Percentiles rank a stretch among this genome's conserved stretches.
phyloP scores from a whole-genome alignment of 2,888 invertebrate species.

The Chalcosyrphus nemorum region DNA sequence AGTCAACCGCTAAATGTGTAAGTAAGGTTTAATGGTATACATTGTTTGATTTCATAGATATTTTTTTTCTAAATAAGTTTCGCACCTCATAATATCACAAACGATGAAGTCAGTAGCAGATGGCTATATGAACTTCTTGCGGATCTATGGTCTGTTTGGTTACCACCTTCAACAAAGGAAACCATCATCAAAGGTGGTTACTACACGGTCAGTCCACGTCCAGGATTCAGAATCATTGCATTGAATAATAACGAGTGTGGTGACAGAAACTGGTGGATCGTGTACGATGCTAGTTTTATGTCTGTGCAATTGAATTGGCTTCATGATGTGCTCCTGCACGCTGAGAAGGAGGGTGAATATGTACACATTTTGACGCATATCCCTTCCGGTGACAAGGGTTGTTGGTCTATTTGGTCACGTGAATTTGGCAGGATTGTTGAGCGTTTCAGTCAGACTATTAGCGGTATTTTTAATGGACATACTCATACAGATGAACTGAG shows the following conservation, averaged over 20 bases:
- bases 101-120: conserved; percentile 83
- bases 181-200: conserved; percentile 88
- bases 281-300: conserved; percentile 88
- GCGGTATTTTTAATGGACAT: conserved; percentile 92
- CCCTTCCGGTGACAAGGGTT: conserved; percentile 88
- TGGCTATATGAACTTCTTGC: conserved; percentile 91
- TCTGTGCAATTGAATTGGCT: conserved; percentile 92
- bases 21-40: conserved; percentile 78
- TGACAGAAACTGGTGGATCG: conserved; percentile 84
- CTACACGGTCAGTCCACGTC: conserved; percentile 87
- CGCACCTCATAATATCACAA: conserved; percentile 83
- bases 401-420: conserved; percentile 87
- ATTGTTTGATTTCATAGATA: background rate
- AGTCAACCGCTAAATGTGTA: conserved; percentile 92
- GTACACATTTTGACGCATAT: conserved; percentile 94
- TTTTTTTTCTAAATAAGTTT: conserved; percentile 83
- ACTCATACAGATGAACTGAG: conserved; percentile 89
- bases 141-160: conserved; percentile 88
- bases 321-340: conserved; percentile 86
- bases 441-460: conserved; percentile 89
- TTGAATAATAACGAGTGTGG: conserved; percentile 91
- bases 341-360: conserved; percentile 88
- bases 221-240: conserved; percentile 89
- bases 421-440: conserved; percentile 87
- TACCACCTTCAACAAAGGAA: conserved; percentile 84